These are phyloP conservation scores for Sinodicranocentrus sp. DNA, from an alignment of 2,888 invertebrate species.

Conservation along the genomic window DNA sequence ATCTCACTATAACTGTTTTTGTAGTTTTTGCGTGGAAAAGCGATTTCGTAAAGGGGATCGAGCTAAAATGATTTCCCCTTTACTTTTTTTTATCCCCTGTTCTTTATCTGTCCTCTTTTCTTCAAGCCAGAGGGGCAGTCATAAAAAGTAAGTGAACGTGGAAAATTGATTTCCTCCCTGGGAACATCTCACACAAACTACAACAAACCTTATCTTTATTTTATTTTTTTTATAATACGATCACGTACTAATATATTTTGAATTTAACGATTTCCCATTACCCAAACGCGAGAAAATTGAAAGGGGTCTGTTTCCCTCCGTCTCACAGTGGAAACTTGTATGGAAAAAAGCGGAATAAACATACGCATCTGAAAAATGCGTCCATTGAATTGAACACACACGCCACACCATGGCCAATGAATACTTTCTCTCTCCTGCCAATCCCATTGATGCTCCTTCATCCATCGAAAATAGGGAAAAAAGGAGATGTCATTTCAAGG, in stretches of 20 bases:
- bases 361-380: too few relatives aligned
- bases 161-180: conserved; percentile 55
- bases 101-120: conserved; percentile 35
- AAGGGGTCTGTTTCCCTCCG: too few relatives aligned
- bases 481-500: conserved; percentile 58
- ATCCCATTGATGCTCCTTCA: conserved; percentile 11
- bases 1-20: background rate
- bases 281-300: conserved; percentile 7
- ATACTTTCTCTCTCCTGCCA: conserved; percentile 34
- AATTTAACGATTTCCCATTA: conserved; percentile 63
- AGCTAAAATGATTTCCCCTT: conserved; percentile 52
- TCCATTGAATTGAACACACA: background rate
- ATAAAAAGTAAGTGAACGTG: conserved; percentile 46
- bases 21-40: conserved; percentile 35
- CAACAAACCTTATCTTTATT: conserved; percentile 48
- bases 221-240: conserved; percentile 47
- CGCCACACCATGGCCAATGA: background rate
- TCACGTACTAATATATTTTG: conserved; percentile 65
- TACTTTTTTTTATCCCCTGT: background rate
- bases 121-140: conserved; percentile 34
- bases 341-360: too few relatives aligned
- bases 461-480: conserved; percentile 26
- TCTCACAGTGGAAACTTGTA: too few relatives aligned
- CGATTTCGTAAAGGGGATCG: background rate
- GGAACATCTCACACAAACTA: conserved; percentile 12